A percentile compares a stretch with the other conserved stretches of the same genome.
phyloP scores from a whole-genome alignment of 2,113 vertebrate genomes.

The Terrapene triunguis region DNA sequence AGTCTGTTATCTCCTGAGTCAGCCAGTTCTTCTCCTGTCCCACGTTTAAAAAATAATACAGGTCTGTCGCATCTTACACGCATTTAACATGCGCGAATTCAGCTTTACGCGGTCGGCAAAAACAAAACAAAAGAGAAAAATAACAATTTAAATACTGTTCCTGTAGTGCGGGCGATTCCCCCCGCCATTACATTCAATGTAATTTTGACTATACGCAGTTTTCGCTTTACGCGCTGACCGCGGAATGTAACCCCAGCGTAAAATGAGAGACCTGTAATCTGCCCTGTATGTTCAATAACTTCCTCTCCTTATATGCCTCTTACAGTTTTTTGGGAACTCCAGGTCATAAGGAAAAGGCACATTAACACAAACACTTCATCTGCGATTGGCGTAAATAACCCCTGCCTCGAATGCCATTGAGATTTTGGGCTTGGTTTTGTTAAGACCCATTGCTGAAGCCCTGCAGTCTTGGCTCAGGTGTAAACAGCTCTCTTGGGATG shows the following conservation, averaged over 20 bases:
- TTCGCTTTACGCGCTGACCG: too few species aligned
- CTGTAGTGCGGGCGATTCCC: too few species aligned
- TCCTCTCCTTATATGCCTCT: not conserved
- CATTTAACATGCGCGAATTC: too few species aligned
- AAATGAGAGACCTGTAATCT: not conserved
- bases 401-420: not conserved
- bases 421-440: not conserved
- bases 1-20: not conserved
- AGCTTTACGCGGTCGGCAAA: too few species aligned
- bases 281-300: not conserved
- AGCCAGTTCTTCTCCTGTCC: not conserved
- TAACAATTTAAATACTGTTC: too few species aligned
- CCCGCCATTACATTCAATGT: too few species aligned
- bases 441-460: not conserved
- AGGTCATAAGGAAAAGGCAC: not conserved
- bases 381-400: not conserved
- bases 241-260: too few species aligned
- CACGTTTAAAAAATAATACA: not conserved
- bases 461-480: not conserved
- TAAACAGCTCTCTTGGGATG: not conserved
- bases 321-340: not conserved
- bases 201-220: too few species aligned
- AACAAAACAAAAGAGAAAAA: too few species aligned
- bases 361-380: not conserved
- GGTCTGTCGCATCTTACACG: too few species aligned